phyloP scores from a whole-genome alignment of 2,113 vertebrate species.

The Saguinus midas region DNA sequence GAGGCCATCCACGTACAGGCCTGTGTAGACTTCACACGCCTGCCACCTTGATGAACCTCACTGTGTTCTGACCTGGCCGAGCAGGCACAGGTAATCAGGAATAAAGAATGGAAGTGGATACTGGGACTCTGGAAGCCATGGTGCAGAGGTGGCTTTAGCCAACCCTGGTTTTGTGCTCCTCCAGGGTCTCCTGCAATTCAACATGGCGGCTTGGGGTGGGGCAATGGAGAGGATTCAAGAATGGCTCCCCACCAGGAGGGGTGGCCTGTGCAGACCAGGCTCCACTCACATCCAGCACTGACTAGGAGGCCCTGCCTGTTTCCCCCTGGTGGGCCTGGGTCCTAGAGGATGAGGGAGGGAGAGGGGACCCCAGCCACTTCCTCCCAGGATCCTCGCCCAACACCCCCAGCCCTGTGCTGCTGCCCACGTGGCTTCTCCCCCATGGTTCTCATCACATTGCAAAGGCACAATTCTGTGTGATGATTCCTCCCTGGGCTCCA shows the following conservation, averaged over 20 bases:
- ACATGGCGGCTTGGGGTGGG: rapidly evolving
- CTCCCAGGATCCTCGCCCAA: background rate
- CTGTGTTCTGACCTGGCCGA: background rate
- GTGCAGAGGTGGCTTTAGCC: too few relatives aligned
- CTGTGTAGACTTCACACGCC: background rate
- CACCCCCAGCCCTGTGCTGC: rapidly evolving
- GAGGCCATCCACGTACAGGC: too few relatives aligned
- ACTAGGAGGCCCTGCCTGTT: background rate
- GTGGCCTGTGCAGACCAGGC: rapidly evolving
- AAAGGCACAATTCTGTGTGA: rapidly evolving
- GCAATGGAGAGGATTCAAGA: rapidly evolving
- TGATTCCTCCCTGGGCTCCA: too few relatives aligned
- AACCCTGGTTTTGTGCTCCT: background rate
- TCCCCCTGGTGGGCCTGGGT: background rate
- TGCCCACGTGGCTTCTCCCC: background rate
- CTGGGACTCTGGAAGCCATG: rapidly evolving
- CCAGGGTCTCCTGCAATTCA: background rate
- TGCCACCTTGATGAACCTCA: rapidly evolving
- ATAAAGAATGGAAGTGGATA: rapidly evolving
- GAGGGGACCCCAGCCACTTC: background rate
- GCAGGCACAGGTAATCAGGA: background rate
- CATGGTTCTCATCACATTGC: rapidly evolving
- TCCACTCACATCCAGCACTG: background rate
- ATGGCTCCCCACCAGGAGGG: rapidly evolving
- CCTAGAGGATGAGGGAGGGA: background rate